Base-by-base conservation (phyloP, 2,113 vertebrate genomes). In the Zosterops hypoxanthus region DNA sequence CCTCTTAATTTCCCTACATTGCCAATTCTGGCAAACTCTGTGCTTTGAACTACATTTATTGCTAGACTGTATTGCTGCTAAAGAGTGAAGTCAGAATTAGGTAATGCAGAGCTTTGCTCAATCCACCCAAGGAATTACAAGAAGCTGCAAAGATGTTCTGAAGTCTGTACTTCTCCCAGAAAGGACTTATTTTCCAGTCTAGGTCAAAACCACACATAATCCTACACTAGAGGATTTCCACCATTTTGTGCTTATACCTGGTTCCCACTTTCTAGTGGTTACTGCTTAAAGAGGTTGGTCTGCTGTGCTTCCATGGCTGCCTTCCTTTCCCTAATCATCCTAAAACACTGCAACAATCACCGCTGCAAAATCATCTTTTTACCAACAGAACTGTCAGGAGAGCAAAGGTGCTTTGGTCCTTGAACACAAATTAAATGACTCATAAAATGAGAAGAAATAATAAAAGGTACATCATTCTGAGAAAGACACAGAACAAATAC, bases 81-180 rank as follows among this genome's bases (percentile, higher is more conserved):
- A 71, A 55, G 52, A 91, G 49, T 71, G 73, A 96, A 61, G 65
- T 93, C 77, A 92, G 72, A 82, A 91, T 94, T 59, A 91, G 66
- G 79, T 86, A 93, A 94, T 33, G 25, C 3, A 68, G 36, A 68
- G 47, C 52, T 86, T 46, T 94, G 85, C 42, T 82, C 49, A 59
- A 18, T 46, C 63, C 25, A 73, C 46, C 70, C 61, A 72, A 86
- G 36, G 72, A 94, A 89, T 73, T 60, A 55, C 2, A 68, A 84
- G 52, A 69, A 64, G 44, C 56, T 86, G 76, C 12, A 65, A 42
- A 70, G 65, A 60, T 63, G 34, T 83, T 82, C 70, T 87, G 34
- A 86, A 93, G 12, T n/a, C 33, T 2, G 0, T 47, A 34, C 19
- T 49, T 79, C 57, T 57, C 49, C 39, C 13, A 80, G 28, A 47